These are phyloP conservation scores for Ptyas mucosa DNA, from an alignment of 2,113 vertebrate genomes.

Conservation along the genomic window DNA sequence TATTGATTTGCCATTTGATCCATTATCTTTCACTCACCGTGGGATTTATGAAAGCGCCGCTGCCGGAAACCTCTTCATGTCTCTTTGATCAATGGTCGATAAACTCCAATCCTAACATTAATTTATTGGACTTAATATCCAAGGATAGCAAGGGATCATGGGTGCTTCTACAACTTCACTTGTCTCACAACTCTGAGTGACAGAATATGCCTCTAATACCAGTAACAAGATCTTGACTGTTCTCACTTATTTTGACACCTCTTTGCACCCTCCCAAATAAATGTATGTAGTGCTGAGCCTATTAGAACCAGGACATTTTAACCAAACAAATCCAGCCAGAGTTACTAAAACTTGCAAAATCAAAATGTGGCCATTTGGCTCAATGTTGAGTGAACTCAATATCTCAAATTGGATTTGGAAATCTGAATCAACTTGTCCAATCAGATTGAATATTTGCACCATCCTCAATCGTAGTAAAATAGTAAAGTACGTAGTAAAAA, in stretches of 20 bases:
- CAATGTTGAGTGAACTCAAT: not conserved
- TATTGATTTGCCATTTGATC: slow-evolving; percentile 65
- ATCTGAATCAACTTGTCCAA: not conserved
- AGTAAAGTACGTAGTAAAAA: not conserved
- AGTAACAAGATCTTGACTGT: not conserved
- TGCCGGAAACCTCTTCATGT: slow-evolving; percentile 63
- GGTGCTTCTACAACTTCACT: not conserved
- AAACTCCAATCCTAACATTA: slow-evolving; percentile 33
- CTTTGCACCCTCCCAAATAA: not conserved
- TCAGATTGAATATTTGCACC: not conserved
- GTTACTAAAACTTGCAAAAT: not conserved
- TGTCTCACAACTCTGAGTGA: not conserved
- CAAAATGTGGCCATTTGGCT: not conserved
- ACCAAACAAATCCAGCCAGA: not conserved
- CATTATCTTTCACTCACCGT: slow-evolving; percentile 52
- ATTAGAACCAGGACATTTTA: not conserved
- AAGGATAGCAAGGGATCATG: not conserved
- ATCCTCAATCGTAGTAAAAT: not conserved
- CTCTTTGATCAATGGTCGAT: slow-evolving; percentile 53
- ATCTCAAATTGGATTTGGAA: not conserved
- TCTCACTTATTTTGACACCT: not conserved
- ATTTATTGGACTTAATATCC: not conserved
- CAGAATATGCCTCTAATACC: not conserved
- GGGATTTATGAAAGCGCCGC: slow-evolving; percentile 60
- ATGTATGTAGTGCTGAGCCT: not conserved